phyloP scores from a whole-genome alignment of 23 tunicate species.

The Styela plicata region DNA sequence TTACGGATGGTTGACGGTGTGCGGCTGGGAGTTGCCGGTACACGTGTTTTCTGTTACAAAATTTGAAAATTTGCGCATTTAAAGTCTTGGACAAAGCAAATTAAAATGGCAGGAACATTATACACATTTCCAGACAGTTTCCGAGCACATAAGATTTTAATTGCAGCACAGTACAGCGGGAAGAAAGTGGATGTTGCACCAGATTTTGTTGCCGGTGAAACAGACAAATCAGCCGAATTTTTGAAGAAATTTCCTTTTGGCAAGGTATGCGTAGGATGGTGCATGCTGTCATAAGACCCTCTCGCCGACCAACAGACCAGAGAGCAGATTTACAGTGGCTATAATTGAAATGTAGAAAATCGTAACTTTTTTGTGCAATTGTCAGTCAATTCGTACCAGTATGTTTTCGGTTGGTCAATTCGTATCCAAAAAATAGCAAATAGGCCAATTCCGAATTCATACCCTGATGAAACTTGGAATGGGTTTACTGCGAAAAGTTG shows the following conservation, averaged over 20 bases:
- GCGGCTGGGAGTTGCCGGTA: neutral
- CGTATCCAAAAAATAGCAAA: too few species aligned
- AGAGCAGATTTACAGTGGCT: too few species aligned
- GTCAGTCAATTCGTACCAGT: too few species aligned
- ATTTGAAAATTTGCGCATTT: neutral
- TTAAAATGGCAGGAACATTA: slow-evolving; percentile 66
- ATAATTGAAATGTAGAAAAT: too few species aligned
- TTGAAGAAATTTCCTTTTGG: slow-evolving; percentile 88
- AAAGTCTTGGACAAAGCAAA: neutral
- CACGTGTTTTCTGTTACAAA: neutral
- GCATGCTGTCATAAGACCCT: too few species aligned
- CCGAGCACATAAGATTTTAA: slow-evolving; percentile 74
- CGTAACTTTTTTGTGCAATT: too few species aligned
- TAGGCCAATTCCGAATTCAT: too few species aligned
- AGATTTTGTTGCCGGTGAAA: slow-evolving; percentile 80
- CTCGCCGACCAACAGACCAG: too few species aligned
- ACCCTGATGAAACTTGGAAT: too few species aligned
- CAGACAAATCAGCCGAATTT: slow-evolving; percentile 75
- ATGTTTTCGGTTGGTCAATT: too few species aligned
- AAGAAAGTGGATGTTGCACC: slow-evolving; percentile 43
- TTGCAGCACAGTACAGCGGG: slow-evolving; percentile 86
- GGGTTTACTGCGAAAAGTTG: too few species aligned
- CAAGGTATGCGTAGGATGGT: slow-evolving; percentile 39
- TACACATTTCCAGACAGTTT: slow-evolving; percentile 92
- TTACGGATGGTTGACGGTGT: neutral